Base-by-base conservation (phyloP, 2,113 vertebrate genomes). In the Cichladusa arquata region DNA sequence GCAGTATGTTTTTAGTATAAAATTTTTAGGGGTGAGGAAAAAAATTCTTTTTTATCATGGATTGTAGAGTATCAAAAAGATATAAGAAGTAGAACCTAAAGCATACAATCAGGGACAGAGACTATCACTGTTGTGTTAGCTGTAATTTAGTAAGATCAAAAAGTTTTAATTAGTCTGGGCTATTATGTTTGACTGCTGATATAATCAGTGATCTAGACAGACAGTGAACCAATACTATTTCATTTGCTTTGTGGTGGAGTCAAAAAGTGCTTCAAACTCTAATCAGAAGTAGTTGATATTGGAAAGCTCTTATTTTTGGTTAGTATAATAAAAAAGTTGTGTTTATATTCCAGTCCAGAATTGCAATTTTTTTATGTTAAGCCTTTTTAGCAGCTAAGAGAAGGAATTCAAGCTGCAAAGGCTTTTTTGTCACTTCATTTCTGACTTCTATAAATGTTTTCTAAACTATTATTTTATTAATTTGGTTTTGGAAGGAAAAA, bases 401-500 rank as follows among this genome's bases (percentile, higher is more conserved):
- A 29, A 77, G 9, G 20, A 77, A 86, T 64, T 5, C 11, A 66
- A 64, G 18, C 28, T 79, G 8, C 34, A 80, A 34, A 76, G 28
- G 12, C 6, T n/a, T 89, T 86, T 54, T 65, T 76, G 28, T 78
- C 34, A n/a, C 23, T 78, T 69, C 3, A 6, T 72, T 94, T 93
- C 38, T 90, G 85, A 78, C 69, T 83, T 7, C 19, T 54, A 42
- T 42, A 88, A 83, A 71, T 58, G 19, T 74, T 92, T 86, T 19
- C 8, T 77, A 79, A 88, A 83, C 42, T 73, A 74, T 92, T 78
- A 81, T 95, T 96, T 95, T 93, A 88, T 79, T 91, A 92, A 86
- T 80, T 20, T 79, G 5, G 2, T 90, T 86, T 86, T 88, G 60
- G 92, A 84, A 81, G 54, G 34, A 64, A 73, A 85, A 78, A 7